Evolutionary conservation across 1,140 invertebrate genomes (phyloP).

Genomic region (Dendroctonus valens): DNA sequence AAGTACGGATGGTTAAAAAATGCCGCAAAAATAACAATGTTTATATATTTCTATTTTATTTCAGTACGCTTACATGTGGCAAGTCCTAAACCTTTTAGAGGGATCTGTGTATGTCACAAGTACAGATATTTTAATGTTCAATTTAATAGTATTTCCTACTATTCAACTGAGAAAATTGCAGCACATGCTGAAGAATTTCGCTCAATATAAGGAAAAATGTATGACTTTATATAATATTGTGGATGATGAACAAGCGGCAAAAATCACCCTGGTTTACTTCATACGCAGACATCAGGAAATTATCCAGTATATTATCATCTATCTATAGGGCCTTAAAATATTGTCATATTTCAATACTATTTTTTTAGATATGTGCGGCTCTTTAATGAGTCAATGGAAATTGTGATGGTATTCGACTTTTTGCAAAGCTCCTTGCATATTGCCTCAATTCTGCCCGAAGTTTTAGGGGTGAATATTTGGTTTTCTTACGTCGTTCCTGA

Average conservation of each 20-base stretch:
- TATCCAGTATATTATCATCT: background rate
- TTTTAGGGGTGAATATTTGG: background rate
- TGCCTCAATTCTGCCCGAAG: slow-evolving; percentile 2
- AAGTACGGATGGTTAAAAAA: no score
- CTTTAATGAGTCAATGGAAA: slow-evolving; percentile 13
- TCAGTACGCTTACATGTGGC: no score
- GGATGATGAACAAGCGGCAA: background rate
- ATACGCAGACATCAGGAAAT: background rate
- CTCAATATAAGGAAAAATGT: background rate
- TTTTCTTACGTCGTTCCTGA: background rate
- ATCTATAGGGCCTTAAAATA: no score
- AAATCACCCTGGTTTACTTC: background rate
- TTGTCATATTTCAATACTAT: no score
- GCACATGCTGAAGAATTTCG: background rate
- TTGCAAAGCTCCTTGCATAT: slow-evolving; percentile 27
- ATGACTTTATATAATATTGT: background rate
- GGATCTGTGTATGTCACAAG: no score
- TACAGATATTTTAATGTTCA: background rate
- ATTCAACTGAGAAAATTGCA: background rate
- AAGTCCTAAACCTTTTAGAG: no score
- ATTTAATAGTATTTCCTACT: background rate
- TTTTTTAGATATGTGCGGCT: slow-evolving; percentile 20
- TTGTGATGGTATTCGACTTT: slow-evolving; percentile 21
- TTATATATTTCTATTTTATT: no score
- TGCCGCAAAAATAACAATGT: no score